Conservation (phyloP, 2,113 vertebrate species). For the Picathartes gymnocephalus region DNA sequence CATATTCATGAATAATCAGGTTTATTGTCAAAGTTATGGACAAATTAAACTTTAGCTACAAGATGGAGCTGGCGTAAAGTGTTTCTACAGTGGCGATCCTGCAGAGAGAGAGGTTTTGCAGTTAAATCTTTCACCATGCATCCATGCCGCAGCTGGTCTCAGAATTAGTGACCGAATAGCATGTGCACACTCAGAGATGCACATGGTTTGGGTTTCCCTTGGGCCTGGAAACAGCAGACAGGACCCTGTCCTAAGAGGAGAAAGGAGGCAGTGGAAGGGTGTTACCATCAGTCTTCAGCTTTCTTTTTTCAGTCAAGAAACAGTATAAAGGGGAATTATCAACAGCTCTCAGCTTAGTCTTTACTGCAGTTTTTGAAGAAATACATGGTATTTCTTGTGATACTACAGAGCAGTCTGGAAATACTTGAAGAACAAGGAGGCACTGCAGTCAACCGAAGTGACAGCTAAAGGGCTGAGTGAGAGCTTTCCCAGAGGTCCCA, state of each 20-base stretch:
- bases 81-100: neutral
- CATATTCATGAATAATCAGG: neutral
- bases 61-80: neutral
- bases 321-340: neutral
- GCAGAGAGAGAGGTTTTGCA: neutral
- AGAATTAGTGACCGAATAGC: fast-evolving
- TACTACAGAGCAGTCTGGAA: neutral
- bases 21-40: neutral
- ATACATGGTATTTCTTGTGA: neutral
- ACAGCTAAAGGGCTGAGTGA: neutral
- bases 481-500: neutral
- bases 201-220: neutral
- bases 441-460: neutral
- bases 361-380: neutral
- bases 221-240: neutral
- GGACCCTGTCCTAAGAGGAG: neutral
- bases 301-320: neutral
- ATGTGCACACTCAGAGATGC: neutral
- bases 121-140: neutral
- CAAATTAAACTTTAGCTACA: neutral
- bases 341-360: neutral
- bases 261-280: neutral
- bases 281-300: neutral
- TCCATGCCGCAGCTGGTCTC: neutral
- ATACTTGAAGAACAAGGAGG: neutral